These are phyloP conservation scores for Microctonus hyperodae DNA, from an alignment of 2,888 invertebrate genomes.

Conservation along the genomic window DNA sequence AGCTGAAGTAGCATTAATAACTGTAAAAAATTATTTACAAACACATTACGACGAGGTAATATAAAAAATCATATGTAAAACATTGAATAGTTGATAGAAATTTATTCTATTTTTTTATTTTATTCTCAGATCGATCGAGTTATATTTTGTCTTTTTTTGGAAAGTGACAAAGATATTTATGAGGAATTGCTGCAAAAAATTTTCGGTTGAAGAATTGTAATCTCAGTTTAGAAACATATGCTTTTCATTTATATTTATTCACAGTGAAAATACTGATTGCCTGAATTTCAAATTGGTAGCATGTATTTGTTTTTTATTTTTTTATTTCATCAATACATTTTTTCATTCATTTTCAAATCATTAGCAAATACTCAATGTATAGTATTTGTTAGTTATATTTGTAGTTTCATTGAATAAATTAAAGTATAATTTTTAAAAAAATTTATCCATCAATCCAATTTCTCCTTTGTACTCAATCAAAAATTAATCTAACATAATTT, in stretches of 20 bases:
- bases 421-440: no score
- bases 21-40: conserved; percentile 72
- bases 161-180: conserved; percentile 76
- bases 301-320: no score
- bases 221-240: not conserved
- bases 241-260: not conserved
- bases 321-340: no score
- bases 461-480: no score
- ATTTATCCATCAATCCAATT: no score
- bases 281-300: no score
- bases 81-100: not conserved
- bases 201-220: conserved; percentile 68
- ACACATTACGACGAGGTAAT: conserved; percentile 64
- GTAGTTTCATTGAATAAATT: no score
- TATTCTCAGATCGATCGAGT: conserved; percentile 72
- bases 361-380: no score
- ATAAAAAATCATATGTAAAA: conserved; percentile 41
- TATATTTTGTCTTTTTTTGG: conserved; percentile 82
- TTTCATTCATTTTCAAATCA: no score
- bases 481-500: no score
- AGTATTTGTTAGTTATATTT: no score
- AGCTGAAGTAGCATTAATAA: conserved; percentile 75
- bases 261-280: no score
- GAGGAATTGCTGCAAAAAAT: conserved; percentile 75
- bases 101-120: conserved; percentile 30